Base-by-base conservation (phyloP, 2,888 invertebrate species). In the Calameuta pallipes region DNA sequence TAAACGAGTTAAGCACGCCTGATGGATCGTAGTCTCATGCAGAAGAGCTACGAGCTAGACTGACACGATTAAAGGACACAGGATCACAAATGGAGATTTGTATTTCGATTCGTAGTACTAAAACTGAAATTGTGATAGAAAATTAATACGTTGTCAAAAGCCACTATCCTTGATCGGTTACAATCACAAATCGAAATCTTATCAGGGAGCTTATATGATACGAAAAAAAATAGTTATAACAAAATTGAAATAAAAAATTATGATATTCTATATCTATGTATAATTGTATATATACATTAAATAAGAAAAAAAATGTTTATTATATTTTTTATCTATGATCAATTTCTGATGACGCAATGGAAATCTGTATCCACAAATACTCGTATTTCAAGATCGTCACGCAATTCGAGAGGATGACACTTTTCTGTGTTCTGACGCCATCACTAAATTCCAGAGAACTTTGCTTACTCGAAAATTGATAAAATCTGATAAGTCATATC, bases 21-120 rank as follows among this genome's bases (percentile, higher is more conserved):
- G 31, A 31, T 71, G 23, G 71, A 71, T 71, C 71, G 71, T 23
- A 56, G 56, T 56, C 34, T 71, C 71, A 33, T 71, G 71, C 71
- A 71, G 71, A 13, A 34, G 71, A 31, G 12, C 71, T 31, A 71
- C 33, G 71, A 71, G 31, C 12, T 70, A 70, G 71, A 71, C 31
- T 71, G 30, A 71, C 31, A 9, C 12, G 71, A 71, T 71, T 71
- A 71, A 71, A 71, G 34, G 23, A 34, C 31, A 34, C 71, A 12
- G 13, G 33, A 34, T 31, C 31, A 2, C 71, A 34, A 71, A 71
- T 71, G 71, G 34, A 33, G 15, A 34, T 71, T 71, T 71, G 31
- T 34, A 56, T 56, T 56, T 15, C 23, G 23, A 15, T 56, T 56
- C 56, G 56, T 56, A 23, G 56, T 0, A 71, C 3, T 71, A 11